Evolutionary conservation across 2,888 invertebrate genomes (phyloP).

Genomic region (Dynastes hyllus): DNA sequence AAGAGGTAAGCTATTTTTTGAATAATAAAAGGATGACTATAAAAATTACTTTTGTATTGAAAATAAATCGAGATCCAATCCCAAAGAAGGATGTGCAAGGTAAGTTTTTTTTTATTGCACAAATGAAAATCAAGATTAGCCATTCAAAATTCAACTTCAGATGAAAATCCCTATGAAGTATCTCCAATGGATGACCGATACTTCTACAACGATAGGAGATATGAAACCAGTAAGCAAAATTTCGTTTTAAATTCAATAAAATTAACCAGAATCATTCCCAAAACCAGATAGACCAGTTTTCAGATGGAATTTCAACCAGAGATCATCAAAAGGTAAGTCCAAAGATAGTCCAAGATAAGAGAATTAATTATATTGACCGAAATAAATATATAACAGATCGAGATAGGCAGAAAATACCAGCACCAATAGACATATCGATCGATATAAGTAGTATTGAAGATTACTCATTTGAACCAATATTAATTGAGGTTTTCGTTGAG

Average conservation of each 20-base stretch:
- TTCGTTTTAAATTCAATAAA: not conserved
- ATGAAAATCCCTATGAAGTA: not conserved
- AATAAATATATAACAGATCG: not conserved
- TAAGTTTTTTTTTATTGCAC: too few relatives aligned
- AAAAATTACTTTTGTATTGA: too few relatives aligned
- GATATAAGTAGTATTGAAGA: not conserved
- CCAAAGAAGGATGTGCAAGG: too few relatives aligned
- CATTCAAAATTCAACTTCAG: not conserved
- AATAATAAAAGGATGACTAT: too few relatives aligned
- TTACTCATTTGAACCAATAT: not conserved
- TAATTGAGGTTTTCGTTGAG: constrained; percentile 13
- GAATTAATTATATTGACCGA: not conserved
- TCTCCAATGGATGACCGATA: not conserved
- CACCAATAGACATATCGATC: not conserved
- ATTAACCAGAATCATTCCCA: too few relatives aligned
- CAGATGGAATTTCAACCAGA: too few relatives aligned
- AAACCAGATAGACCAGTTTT: too few relatives aligned
- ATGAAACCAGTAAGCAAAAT: not conserved
- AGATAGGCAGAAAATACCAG: not conserved
- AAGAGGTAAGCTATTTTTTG: not conserved
- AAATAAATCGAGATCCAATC: too few relatives aligned
- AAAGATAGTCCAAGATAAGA: not conserved
- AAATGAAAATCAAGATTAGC: too few relatives aligned
- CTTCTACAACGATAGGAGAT: not conserved
- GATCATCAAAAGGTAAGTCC: too few relatives aligned